These are phyloP conservation scores for Rhabdornis inornatus DNA, from an alignment of 2,113 vertebrate species.

Conservation along the genomic window DNA sequence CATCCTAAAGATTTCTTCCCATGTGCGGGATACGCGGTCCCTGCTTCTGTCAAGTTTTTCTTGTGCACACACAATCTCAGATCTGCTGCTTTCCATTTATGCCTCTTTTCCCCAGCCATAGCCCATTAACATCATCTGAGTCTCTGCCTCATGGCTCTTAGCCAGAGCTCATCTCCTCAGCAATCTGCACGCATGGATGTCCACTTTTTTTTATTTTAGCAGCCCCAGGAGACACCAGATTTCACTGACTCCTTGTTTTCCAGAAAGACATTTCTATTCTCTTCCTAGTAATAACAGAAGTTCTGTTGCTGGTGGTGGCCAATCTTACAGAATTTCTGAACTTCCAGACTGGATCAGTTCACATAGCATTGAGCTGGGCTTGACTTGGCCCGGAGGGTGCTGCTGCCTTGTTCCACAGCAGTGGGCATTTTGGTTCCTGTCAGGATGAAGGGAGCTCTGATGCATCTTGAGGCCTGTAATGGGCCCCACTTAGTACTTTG, in stretches of 20 bases:
- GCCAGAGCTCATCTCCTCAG: background rate
- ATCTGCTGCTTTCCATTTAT: background rate
- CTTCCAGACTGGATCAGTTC: background rate
- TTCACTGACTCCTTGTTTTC: background rate
- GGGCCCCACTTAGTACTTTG: background rate
- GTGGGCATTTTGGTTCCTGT: fast-evolving
- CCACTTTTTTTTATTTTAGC: background rate
- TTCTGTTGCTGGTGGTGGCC: background rate
- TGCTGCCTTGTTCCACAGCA: background rate
- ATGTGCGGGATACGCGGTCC: background rate
- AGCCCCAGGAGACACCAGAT: background rate
- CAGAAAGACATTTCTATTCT: background rate
- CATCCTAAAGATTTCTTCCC: background rate
- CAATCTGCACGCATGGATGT: background rate
- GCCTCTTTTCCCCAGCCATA: background rate
- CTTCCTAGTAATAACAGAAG: background rate
- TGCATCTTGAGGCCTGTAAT: background rate
- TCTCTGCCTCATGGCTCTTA: constrained; percentile 4
- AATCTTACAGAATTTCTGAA: background rate
- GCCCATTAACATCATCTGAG: background rate
- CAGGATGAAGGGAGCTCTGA: fast-evolving
- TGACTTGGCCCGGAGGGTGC: background rate
- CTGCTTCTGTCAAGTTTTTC: background rate
- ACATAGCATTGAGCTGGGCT: background rate
- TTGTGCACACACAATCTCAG: background rate